Conservation (phyloP, 2,113 vertebrate genomes). For the Neodontobutis hainanensis region DNA sequence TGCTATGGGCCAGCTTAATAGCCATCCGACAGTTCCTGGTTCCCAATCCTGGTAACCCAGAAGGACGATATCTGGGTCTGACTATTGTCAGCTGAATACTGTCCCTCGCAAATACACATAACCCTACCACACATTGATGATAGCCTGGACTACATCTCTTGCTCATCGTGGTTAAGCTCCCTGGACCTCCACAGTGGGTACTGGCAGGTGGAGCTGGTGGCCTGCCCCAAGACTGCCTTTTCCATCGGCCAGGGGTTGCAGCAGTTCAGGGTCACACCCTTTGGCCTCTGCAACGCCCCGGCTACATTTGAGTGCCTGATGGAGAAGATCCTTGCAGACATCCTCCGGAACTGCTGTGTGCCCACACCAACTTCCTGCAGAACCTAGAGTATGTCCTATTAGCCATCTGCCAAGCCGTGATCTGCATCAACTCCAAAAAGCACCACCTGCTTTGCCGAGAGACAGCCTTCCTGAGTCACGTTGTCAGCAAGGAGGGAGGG, state of each 20-base stretch:
- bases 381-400: not conserved
- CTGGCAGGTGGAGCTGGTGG: not conserved
- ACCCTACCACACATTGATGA: not conserved
- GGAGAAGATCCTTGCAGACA: too few relatives aligned
- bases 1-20: too few relatives aligned
- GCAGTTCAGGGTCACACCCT: too few relatives aligned
- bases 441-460: not conserved
- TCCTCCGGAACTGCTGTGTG: too few relatives aligned
- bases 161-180: conserved; percentile 5
- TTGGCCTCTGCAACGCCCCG: too few relatives aligned
- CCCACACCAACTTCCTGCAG: not conserved
- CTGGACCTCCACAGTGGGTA: conserved; percentile 10
- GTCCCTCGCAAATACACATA: not conserved
- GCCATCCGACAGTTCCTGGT: too few relatives aligned
- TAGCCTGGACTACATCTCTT: not conserved
- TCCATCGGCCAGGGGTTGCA: conserved; percentile 2
- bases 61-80: not conserved
- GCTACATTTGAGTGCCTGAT: too few relatives aligned
- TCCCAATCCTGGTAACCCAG: not conserved
- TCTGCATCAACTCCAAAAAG: not conserved
- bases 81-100: not conserved
- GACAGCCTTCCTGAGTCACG: conserved; percentile 6
- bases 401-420: not conserved
- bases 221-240: not conserved
- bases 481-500: not conserved